Evolutionary conservation across 2,888 invertebrate genomes (phyloP).

Genomic region (Xanthorhoe designata): DNA sequence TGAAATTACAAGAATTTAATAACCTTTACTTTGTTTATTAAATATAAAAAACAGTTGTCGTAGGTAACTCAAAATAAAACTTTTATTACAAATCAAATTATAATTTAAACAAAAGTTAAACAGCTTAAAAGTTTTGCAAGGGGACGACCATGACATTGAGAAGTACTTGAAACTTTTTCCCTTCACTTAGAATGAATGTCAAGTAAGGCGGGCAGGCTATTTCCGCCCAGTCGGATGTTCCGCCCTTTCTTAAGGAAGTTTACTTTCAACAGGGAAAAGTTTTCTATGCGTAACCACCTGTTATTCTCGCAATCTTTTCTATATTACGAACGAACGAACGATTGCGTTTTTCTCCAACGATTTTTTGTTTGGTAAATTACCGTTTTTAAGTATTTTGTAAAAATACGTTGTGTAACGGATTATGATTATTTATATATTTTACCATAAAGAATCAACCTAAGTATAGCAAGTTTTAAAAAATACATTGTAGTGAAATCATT

Average conservation of each 20-base stretch:
- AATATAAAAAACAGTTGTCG: neutral
- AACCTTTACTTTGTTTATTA: too few species aligned
- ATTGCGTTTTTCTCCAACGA: neutral
- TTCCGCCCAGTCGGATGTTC: slow-evolving; percentile 64
- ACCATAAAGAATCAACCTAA: too few species aligned
- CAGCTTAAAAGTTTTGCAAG: slow-evolving; percentile 50
- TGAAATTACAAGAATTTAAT: too few species aligned
- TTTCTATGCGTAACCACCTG: slow-evolving; percentile 44
- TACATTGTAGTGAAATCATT: too few species aligned
- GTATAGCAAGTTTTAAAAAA: too few species aligned
- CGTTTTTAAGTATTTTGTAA: too few species aligned
- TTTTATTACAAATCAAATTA: neutral
- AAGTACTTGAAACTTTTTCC: slow-evolving; percentile 76
- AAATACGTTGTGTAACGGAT: too few species aligned
- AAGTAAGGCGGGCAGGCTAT: slow-evolving; percentile 77
- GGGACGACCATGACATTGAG: slow-evolving; percentile 71
- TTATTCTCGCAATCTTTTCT: slow-evolving; percentile 25
- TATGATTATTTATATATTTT: too few species aligned
- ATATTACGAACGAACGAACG: too few species aligned
- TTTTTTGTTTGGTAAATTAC: too few species aligned
- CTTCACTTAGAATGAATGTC: slow-evolving; percentile 75
- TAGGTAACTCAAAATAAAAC: slow-evolving; percentile 1
- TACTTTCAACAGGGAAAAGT: slow-evolving; percentile 59
- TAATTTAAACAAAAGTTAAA: slow-evolving; percentile 5
- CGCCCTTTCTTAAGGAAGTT: slow-evolving; percentile 71